Conservation (phyloP, 2,113 vertebrate species). For the Trogon surrucura region DNA sequence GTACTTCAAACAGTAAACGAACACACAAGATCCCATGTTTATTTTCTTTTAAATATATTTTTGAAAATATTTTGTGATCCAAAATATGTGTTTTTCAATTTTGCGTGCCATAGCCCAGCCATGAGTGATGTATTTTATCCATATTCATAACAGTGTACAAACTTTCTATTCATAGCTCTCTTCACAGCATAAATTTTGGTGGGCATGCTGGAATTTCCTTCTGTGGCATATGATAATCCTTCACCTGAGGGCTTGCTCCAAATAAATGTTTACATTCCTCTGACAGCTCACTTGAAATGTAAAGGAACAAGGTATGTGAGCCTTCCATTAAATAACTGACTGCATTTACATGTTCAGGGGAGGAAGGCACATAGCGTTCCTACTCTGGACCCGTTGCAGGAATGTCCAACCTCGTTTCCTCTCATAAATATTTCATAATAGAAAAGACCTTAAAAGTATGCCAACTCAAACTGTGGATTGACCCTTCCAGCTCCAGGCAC, state of each 20-base stretch:
- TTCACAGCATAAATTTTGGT: slow-evolving; percentile 72
- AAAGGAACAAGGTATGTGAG: slow-evolving; percentile 78
- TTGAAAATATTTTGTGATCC: slow-evolving; percentile 76
- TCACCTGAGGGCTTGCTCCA: slow-evolving; percentile 77
- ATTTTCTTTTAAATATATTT: slow-evolving; percentile 79
- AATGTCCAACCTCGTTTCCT: slow-evolving; percentile 82
- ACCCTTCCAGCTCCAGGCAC: slow-evolving; percentile 69
- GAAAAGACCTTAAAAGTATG: slow-evolving; percentile 74
- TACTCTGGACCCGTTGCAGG: slow-evolving; percentile 69
- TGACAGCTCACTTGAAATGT: slow-evolving; percentile 75
- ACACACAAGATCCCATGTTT: slow-evolving; percentile 74
- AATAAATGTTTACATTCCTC: slow-evolving; percentile 80
- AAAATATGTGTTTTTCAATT: slow-evolving; percentile 80
- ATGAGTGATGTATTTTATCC: slow-evolving; percentile 82
- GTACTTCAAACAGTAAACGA: slow-evolving; percentile 69
- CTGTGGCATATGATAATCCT: slow-evolving; percentile 75
- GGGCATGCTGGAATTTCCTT: slow-evolving; percentile 78
- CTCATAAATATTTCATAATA: slow-evolving; percentile 82
- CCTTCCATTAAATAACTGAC: slow-evolving; percentile 74
- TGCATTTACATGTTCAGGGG: slow-evolving; percentile 72
- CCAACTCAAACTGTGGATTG: slow-evolving; percentile 70
- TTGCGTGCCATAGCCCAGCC: slow-evolving; percentile 58
- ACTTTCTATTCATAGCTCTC: slow-evolving; percentile 85
- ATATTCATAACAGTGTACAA: slow-evolving; percentile 82
- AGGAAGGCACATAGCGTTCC: slow-evolving; percentile 76